Evolutionary conservation across 2,797 vertebrate species (phyloP).

Genomic region (Phaenicophaeus curvirostris): DNA sequence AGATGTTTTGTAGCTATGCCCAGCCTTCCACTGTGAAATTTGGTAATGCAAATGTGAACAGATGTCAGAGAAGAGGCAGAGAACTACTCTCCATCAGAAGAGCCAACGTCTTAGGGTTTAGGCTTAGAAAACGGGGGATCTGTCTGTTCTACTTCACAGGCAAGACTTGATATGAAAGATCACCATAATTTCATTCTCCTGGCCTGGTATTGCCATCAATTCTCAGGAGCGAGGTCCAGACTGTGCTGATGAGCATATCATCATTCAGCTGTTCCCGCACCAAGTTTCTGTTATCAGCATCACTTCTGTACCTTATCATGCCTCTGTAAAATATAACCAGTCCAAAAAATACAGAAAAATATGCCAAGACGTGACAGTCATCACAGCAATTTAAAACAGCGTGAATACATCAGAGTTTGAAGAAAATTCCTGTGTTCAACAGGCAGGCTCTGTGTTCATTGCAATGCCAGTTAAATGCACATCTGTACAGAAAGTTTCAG

Average conservation of each 20-base stretch:
- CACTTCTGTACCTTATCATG: background rate
- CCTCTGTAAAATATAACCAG: background rate
- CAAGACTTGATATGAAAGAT: background rate
- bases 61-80: background rate
- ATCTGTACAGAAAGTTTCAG: background rate
- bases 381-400: background rate
- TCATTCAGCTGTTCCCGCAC: background rate
- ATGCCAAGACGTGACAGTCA: background rate
- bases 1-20: background rate
- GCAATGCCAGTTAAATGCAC: rapidly evolving
- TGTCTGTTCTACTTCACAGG: background rate
- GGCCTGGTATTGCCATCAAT: background rate
- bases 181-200: background rate
- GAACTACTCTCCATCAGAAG: background rate
- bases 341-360: background rate
- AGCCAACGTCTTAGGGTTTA: background rate
- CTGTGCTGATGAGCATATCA: background rate
- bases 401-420: background rate
- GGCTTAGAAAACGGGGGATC: background rate
- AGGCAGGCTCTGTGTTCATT: background rate
- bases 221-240: background rate
- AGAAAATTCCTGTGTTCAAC: background rate
- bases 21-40: background rate
- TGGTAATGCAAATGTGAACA: background rate
- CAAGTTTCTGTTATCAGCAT: background rate